A percentile compares a stretch with the other conserved stretches of the same genome.
Evolutionary conservation across 30 jellyfish, hydroid and myxozoan species (phyloP).

Genomic region (Morbakka virulenta): DNA sequence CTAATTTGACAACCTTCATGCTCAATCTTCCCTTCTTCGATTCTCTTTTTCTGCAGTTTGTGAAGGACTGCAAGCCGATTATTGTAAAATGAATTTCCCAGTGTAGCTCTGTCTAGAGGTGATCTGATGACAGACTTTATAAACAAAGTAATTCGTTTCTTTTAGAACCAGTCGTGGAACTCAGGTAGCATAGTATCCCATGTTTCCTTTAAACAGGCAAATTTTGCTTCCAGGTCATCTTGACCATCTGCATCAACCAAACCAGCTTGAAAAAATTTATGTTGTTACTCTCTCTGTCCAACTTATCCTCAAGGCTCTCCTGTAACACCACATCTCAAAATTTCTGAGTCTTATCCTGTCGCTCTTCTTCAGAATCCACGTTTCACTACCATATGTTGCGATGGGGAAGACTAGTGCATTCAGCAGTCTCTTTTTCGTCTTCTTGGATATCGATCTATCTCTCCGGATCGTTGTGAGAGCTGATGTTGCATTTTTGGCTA

Average conservation of each 20-base stretch:
- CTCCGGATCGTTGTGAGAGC: too few species aligned
- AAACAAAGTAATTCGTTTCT: constrained; percentile 12
- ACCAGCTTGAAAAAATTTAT: constrained; percentile 23
- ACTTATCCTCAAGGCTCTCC: too few species aligned
- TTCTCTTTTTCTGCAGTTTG: constrained; percentile 19
- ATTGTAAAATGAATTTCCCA: constrained; percentile 16
- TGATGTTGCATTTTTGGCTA: too few species aligned
- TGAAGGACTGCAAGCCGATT: constrained; percentile 24
- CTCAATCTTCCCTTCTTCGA: constrained; percentile 29
- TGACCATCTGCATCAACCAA: constrained; percentile 15
- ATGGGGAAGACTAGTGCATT: too few species aligned
- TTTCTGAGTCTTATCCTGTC: too few species aligned
- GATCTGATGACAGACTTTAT: constrained; percentile 12
- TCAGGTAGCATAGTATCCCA: constrained; percentile 21
- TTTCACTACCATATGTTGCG: too few species aligned
- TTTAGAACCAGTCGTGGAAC: constrained; percentile 5
- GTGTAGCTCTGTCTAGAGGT: constrained; percentile 37
- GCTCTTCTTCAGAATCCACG: too few species aligned
- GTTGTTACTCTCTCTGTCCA: too few species aligned
- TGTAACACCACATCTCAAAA: too few species aligned
- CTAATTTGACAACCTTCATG: constrained; percentile 28
- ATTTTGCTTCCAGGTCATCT: constrained; percentile 22
- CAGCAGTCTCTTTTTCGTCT: too few species aligned
- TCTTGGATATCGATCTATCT: too few species aligned
- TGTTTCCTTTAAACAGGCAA: constrained; percentile 31